Conservation (phyloP, 2,113 vertebrate species). For the Triplophysa siluroides region DNA sequence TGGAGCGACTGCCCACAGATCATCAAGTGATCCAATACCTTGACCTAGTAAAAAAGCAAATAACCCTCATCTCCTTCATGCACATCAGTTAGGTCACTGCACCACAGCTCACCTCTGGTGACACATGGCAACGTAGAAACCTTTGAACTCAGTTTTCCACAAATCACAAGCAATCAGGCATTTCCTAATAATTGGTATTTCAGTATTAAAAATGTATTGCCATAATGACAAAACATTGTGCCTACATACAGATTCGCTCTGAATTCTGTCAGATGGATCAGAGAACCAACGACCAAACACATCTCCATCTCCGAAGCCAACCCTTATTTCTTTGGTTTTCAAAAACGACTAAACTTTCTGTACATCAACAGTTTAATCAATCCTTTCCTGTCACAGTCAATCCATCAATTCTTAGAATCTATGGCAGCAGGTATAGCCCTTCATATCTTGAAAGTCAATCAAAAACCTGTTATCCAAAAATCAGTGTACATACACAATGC, state of each 20-base stretch:
- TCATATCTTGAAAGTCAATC: background rate
- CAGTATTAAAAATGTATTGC: conserved; percentile 1
- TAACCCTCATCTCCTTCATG: conserved; percentile 16
- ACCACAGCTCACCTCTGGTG: conserved; percentile 5
- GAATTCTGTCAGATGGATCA: conserved; percentile 4
- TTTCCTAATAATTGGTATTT: conserved; percentile 9
- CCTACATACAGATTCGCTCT: background rate
- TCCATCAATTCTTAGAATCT: conserved; percentile 11
- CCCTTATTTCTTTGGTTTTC: background rate
- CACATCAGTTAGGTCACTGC: conserved; percentile 30
- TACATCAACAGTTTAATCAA: background rate
- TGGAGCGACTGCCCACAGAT: conserved; percentile 99
- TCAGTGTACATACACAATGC: conserved; percentile 28
- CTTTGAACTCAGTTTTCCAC: background rate
- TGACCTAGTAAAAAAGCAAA: conserved; percentile 24
- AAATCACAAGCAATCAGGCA: background rate
- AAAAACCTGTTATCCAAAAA: background rate
- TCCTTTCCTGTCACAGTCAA: conserved; percentile 11
- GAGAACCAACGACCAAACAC: background rate
- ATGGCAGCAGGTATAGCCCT: background rate
- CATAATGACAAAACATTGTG: background rate
- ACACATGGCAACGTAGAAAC: background rate
- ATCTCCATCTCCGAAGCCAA: background rate
- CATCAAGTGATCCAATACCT: conserved; percentile 85
- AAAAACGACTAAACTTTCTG: background rate